A percentile compares a stretch with the other conserved stretches of the same genome.
Evolutionary conservation across 2,888 invertebrate genomes (phyloP).

Genomic region (Tenthredo mesomela): DNA sequence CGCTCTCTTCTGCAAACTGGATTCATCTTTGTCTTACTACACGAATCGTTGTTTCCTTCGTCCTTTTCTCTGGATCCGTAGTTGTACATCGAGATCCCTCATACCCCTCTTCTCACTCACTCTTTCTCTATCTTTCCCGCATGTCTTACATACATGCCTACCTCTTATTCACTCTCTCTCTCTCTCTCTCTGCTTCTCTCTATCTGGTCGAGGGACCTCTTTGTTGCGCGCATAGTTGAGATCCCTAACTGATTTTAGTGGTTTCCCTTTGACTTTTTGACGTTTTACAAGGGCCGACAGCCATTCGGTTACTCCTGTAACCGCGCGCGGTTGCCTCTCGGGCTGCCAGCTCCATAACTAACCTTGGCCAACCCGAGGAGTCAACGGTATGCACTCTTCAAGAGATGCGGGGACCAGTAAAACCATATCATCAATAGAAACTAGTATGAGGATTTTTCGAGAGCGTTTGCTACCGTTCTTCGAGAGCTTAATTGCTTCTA

Average conservation of each 20-base stretch:
- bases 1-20: constrained; percentile 52
- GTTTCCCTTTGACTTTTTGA: constrained; percentile 77
- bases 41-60: constrained; percentile 30
- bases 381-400: constrained; percentile 16
- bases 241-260: constrained; percentile 77
- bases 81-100: constrained; percentile 51
- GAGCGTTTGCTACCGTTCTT: constrained; percentile 23
- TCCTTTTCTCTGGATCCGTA: constrained; percentile 57
- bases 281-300: constrained; percentile 76
- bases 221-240: constrained; percentile 72
- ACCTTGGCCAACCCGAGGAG: constrained; percentile 71
- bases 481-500: neutral
- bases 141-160: constrained; percentile 16
- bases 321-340: constrained; percentile 66
- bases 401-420: constrained; percentile 29
- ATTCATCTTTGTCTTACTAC: constrained; percentile 6
- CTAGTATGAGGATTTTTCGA: neutral
- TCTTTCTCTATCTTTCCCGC: constrained; percentile 48
- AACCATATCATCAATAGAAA: constrained; percentile 15
- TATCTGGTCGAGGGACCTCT: constrained; percentile 53
- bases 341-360: constrained; percentile 73
- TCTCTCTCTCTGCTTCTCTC: constrained; percentile 54
- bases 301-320: constrained; percentile 76
- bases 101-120: constrained; percentile 34
- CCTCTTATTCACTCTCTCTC: constrained; percentile 55